These are phyloP conservation scores for Caenorhabditis uteleia DNA, from an alignment of 2,888 invertebrate species.

Conservation along the genomic window DNA sequence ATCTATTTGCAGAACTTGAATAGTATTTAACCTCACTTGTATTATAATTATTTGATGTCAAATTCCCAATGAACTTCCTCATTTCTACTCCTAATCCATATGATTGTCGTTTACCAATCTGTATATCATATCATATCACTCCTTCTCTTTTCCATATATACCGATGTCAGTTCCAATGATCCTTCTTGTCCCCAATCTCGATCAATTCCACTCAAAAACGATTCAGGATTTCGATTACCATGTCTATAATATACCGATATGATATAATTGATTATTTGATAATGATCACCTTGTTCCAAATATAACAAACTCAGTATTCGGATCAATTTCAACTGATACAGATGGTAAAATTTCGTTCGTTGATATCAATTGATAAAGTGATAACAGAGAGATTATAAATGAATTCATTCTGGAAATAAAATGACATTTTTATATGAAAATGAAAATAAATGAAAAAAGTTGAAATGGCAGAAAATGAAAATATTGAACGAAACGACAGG, in stretches of 20 bases:
- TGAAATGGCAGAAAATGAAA: too few relatives aligned
- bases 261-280: too few relatives aligned
- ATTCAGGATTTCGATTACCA: conserved; percentile 51
- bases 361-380: too few relatives aligned
- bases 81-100: conserved; percentile 52
- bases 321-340: conserved; percentile 12
- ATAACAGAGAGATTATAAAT: too few relatives aligned
- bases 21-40: conserved; percentile 50
- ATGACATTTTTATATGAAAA: too few relatives aligned
- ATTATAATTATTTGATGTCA: conserved; percentile 38
- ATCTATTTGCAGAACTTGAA: conserved; percentile 55
- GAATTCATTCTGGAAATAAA: too few relatives aligned
- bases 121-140: too few relatives aligned
- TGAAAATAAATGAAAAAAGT: too few relatives aligned
- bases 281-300: conserved; percentile 27
- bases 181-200: conserved; percentile 56
- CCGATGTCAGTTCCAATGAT: conserved; percentile 42
- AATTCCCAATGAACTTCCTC: conserved; percentile 43
- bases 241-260: conserved; percentile 27
- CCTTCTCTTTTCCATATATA: too few relatives aligned
- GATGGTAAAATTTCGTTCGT: conserved; percentile 14
- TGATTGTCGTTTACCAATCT: conserved; percentile 56
- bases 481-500: too few relatives aligned
- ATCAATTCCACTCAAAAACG: conserved; percentile 30
- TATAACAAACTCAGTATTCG: conserved; percentile 25